Base-by-base conservation (phyloP, 2,113 vertebrate genomes). In the Anser cygnoides region DNA sequence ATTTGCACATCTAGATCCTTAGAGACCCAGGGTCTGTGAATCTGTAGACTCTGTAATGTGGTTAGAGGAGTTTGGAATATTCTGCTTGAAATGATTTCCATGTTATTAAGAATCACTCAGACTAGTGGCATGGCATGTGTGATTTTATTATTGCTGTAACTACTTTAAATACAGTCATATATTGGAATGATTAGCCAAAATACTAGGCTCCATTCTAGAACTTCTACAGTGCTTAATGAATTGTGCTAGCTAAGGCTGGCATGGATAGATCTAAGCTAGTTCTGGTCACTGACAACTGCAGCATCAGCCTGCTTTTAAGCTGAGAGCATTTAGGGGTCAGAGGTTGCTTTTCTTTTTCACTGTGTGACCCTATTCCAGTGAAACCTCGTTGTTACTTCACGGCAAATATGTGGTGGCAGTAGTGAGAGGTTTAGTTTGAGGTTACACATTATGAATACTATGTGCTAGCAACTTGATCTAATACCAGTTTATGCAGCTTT, bases 341-440 rank as follows among this genome's bases (percentile, higher is more conserved):
- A 75, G 44, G 39, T 72, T 76, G 33, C 31, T 71, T 58, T 57
- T 50, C 14, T 71, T 72, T 87, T 83, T 82, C 25, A 12, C 55
- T 81, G 15, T 37, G 25, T 52, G 62, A 14, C 1, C 29, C 52
- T 63, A 63, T 29, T 79, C n/a, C 10, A 23, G 8, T 7, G 14
- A 78, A 35, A 81, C 43, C 46, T 81, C 43, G 22, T 46, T 55
- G 90, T 52, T 52, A 26, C 49, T 21, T 52, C 63, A 46, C 7
- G 23, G 44, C 35, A 76, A 49, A 43, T 52, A 52, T 79, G 35
- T 4, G 2, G 39, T 68, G 75, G 39, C 39, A 72, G n/a, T 29
- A 82, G 37, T 37, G 73, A 89, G 39, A 92, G 41, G 62, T 75
- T 95, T 72, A 68, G 31, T 90, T 63, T 65, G 54, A 70, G 75